These are phyloP conservation scores for Crambe crambe DNA, from an alignment of 37 sponge, comb jelly and placozoan species.

Conservation along the genomic window DNA sequence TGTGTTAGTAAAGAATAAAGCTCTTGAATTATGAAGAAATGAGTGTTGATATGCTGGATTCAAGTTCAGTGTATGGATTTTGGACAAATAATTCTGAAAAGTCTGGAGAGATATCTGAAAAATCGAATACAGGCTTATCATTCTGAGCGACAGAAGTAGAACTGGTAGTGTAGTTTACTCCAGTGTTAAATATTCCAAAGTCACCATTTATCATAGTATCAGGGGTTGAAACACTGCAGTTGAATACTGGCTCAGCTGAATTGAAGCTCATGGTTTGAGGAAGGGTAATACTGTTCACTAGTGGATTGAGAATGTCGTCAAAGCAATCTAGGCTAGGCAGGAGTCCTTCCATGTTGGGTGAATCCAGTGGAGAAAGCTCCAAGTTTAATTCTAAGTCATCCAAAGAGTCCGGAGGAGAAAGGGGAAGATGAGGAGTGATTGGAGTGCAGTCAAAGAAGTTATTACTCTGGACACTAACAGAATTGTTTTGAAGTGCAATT, in stretches of 20 bases:
- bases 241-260: conserved; percentile 10
- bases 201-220: conserved; percentile 4
- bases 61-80: conserved; percentile 48
- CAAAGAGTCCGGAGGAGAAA: conserved; percentile 54
- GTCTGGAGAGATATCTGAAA: conserved; percentile 52
- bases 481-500: neutral
- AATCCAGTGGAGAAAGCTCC: conserved; percentile 40
- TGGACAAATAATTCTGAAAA: conserved; percentile 65
- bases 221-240: conserved; percentile 22
- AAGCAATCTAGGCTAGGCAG: conserved; percentile 51
- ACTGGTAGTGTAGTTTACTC: neutral
- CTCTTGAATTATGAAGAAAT: conserved; percentile 23
- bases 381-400: conserved; percentile 37
- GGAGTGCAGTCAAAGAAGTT: conserved; percentile 8
- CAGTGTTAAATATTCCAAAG: conserved; percentile 1
- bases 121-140: conserved; percentile 47
- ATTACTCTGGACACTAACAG: neutral
- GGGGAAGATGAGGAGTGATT: conserved; percentile 31
- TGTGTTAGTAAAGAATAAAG: neutral
- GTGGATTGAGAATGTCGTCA: conserved; percentile 56
- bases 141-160: neutral
- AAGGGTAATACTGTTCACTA: conserved; percentile 1
- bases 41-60: conserved; percentile 37
- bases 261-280: neutral
- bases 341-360: conserved; percentile 29